Evolutionary conservation across 2,888 invertebrate genomes (phyloP), one percentile per base, ranked within the genome.

Genomic region (Pammene fasciana): DNA sequence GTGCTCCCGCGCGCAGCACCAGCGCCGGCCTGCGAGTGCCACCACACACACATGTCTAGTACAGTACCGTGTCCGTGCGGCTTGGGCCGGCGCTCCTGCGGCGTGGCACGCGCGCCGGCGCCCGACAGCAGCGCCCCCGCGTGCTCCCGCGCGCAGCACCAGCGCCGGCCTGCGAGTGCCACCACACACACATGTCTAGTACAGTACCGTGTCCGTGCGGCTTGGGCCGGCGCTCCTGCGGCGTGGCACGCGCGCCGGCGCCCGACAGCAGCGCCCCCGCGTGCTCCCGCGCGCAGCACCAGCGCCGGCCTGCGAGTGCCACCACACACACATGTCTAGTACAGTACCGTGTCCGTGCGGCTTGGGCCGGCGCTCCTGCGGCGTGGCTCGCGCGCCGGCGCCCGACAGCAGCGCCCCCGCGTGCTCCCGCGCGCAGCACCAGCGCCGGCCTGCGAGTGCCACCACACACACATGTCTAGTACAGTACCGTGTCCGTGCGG

Each of bases 91-190:
- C 70, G 78, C 61, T 80, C 78, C 67, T 72, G 78, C 36, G 67
- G 74, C 26, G 78, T 76, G 73, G 52, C 64, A 56, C 60, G 62
- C 26, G 82, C 85, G 8, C 90, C 92, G 74, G 94, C 45, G 26
- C 97, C 97, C 46, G 96, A 96, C 45, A 97, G 90, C 83, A 97
- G 95, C 81, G 97, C 95, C 55, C 95, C 93, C 13, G 97, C 96
- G 85, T 97, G 97, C 84, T 97, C 96, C 9, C 0, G 97, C 97
- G 70, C 97, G 94, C 76, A 97, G 92, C 93, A 95, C 94, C 14
- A 97, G 93, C 80, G 97, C 96, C 52, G 95, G 94, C 11, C 96
- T 62, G 46, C 18, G 10, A 18, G n/a, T n/a, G n/a, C n/a, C n/a
- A n/a, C n/a, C n/a, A n/a, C n/a, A n/a, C n/a, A n/a, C n/a, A n/a